A percentile compares a stretch with the other conserved stretches of the same genome.
phyloP scores from a whole-genome alignment of 2,113 vertebrate genomes.

The Cathartes aura region DNA sequence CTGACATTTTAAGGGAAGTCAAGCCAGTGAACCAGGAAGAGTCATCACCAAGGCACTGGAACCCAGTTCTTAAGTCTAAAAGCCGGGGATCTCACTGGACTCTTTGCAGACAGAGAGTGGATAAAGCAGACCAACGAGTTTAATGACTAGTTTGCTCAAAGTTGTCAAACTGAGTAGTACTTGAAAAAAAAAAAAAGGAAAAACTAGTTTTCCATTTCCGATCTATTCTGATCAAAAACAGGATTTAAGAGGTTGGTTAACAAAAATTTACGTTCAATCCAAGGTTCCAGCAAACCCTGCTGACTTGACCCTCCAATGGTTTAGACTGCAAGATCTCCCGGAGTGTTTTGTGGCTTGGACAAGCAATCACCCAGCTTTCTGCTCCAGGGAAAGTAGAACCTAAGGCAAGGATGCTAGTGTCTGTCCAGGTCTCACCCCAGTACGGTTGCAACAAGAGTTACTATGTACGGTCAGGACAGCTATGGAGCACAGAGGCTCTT shows the following conservation, averaged over 20 bases:
- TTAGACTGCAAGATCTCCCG: not conserved
- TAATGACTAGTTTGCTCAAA: not conserved
- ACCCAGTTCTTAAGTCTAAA: not conserved
- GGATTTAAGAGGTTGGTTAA: not conserved
- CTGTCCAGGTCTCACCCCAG: not conserved
- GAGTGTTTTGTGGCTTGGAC: fast-evolving
- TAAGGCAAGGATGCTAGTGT: not conserved
- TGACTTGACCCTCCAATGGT: not conserved
- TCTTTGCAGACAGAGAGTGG: not conserved
- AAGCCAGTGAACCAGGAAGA: not conserved
- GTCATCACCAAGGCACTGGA: not conserved
- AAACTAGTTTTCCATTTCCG: not conserved
- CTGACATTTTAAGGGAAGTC: not conserved
- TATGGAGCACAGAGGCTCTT: not conserved
- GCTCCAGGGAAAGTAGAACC: not conserved
- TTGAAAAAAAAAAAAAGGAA: not conserved
- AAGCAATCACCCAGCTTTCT: not conserved
- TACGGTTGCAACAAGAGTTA: not conserved
- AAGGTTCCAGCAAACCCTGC: not conserved
- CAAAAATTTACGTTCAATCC: not conserved
- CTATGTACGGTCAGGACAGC: fast-evolving
- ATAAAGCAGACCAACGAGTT: not conserved
- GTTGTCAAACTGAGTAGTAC: not conserved
- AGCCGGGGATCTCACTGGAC: not conserved
- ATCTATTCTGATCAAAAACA: not conserved